Evolutionary conservation across 2,797 vertebrate genomes (phyloP).

Genomic region (Emydoidea blandingii): DNA sequence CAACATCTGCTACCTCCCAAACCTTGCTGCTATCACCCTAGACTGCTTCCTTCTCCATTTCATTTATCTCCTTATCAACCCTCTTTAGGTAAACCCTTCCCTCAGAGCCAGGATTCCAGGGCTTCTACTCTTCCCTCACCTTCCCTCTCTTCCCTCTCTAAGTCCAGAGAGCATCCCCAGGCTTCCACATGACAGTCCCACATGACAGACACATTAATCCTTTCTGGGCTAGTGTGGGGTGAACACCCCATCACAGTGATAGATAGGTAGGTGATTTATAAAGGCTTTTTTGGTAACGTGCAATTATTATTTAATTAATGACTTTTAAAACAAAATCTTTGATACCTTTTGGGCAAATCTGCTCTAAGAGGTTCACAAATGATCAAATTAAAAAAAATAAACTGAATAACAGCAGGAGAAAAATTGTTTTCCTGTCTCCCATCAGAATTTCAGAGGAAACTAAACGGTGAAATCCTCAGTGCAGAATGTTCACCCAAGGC

Average conservation of each 20-base stretch:
- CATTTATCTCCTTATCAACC: not conserved
- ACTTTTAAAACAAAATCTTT: not conserved
- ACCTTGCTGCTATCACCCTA: not conserved
- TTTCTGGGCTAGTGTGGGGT: not conserved
- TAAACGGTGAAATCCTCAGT: not conserved
- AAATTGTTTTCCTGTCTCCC: not conserved
- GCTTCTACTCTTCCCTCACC: not conserved
- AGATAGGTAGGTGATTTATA: not conserved
- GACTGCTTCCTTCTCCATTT: not conserved
- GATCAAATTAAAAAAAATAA: not conserved
- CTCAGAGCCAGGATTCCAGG: not conserved
- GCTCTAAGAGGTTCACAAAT: not conserved
- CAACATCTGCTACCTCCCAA: not conserved
- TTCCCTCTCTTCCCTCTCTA: not conserved
- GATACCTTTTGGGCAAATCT: not conserved
- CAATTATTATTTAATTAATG: not conserved
- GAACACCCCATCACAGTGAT: not conserved
- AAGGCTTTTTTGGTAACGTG: not conserved
- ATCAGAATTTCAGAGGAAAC: not conserved
- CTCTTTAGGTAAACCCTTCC: not conserved
- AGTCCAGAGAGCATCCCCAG: not conserved
- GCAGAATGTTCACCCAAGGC: not conserved
- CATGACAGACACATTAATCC: not conserved
- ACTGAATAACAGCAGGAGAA: not conserved
- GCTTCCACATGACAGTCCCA: not conserved